Base-by-base conservation (phyloP, 23 tunicate species). In the Clavelina lepadiformis region DNA sequence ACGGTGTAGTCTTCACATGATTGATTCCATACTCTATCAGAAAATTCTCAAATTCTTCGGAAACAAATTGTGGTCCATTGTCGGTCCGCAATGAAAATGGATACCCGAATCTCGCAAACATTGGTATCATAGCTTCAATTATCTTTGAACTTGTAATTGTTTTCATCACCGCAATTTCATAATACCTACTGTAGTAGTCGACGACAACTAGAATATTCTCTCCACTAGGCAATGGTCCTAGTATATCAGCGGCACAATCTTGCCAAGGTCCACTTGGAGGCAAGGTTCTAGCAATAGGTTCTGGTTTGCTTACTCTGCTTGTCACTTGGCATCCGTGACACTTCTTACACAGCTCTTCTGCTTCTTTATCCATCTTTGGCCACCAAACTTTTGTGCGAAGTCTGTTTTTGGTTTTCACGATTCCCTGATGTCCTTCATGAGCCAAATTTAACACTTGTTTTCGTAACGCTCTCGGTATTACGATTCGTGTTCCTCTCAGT, bases 271-370 rank as follows among this genome's bases (percentile, higher is more conserved):
- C 58, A 6, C 37, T 59, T 28, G 37, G 35, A 27, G 35, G 35
- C 4, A 34, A 13, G 54, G 5, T 8, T 22, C 58, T 31, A n/a
- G n/a, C n/a, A n/a, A n/a, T n/a, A n/a, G n/a, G n/a, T n/a, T n/a
- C n/a, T n/a, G n/a, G n/a, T n/a, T n/a, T n/a, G n/a, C n/a, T n/a
- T n/a, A n/a, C n/a, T n/a, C n/a, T n/a, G n/a, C n/a, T n/a, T n/a
- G n/a, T n/a, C n/a, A 69, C 75, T n/a, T 69, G 75, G 23, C 75
- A 69, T 33, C 75, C 63, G 38, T 67, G 61, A 28, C 73, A 67
- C 13, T 22, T 24, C 22, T 46, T 67, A 28, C 61, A 67, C 13
- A 44, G 19, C 28, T 47, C 23, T 49, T 67, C 61, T 3, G 73
- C 73, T 30, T 67, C 73, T n/a, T 23, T 25, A 41, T 67, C 61